Conservation (phyloP, 1,140 invertebrate species). For the Euwallacea fornicatus region DNA sequence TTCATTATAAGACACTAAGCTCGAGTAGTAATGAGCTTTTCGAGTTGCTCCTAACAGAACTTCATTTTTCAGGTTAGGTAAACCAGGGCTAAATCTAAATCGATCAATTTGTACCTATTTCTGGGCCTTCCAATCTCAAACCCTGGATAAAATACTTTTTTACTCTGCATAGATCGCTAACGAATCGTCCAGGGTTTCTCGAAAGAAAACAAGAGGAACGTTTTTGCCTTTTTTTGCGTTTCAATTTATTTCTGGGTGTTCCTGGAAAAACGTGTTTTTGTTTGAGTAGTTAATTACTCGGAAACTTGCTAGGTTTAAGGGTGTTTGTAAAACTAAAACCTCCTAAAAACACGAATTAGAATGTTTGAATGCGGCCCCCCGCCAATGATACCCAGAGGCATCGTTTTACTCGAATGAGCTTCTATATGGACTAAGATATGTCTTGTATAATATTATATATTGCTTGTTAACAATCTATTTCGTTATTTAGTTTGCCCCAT, state of each 20-base stretch:
- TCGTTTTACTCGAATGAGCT: not conserved
- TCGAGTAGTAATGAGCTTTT: not conserved
- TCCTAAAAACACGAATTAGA: not conserved
- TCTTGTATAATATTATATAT: not conserved
- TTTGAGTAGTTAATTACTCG: not conserved
- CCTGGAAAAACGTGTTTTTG: not conserved
- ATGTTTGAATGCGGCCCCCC: not conserved
- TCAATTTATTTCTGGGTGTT: no score
- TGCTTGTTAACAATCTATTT: not conserved
- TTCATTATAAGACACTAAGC: not conserved
- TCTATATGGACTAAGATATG: slow-evolving; percentile 2
- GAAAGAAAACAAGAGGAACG: not conserved
- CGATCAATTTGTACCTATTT: slow-evolving; percentile 13
- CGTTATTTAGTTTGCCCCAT: not conserved
- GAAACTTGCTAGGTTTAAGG: not conserved
- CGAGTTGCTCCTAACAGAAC: not conserved
- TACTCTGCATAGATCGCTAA: slow-evolving; percentile 6
- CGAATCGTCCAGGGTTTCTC: slow-evolving; percentile 5
- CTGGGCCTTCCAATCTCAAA: slow-evolving; percentile 7
- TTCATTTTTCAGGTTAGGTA: slow-evolving; percentile 3
- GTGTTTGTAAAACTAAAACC: not conserved
- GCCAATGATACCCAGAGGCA: not conserved
- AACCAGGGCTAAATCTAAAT: not conserved
- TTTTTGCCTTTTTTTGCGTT: not conserved
- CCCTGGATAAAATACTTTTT: slow-evolving; percentile 12